Evolutionary conservation across 37 sponge, comb jelly and placozoan species (phyloP).

Genomic region (Beroe ovata): DNA sequence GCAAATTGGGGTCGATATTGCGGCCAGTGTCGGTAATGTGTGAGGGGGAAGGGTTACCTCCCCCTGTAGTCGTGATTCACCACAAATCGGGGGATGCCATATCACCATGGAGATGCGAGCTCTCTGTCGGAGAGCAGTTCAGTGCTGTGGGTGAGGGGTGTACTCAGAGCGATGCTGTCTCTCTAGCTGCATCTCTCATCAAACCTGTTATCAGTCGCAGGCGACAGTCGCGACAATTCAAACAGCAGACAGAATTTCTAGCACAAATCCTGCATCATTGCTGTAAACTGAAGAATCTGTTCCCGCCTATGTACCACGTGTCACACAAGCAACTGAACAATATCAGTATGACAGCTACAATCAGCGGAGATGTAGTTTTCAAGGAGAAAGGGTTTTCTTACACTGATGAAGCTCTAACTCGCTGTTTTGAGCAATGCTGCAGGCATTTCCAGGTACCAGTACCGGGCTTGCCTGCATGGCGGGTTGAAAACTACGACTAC

Average conservation of each 20-base stretch:
- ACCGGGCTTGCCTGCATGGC: background rate
- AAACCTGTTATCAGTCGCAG: background rate
- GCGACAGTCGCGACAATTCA: background rate
- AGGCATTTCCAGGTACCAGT: conserved; percentile 8
- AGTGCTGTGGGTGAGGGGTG: conserved; percentile 25
- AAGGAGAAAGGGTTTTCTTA: background rate
- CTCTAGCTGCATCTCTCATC: background rate
- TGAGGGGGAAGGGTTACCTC: background rate
- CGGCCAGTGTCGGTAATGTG: background rate
- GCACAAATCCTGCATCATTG: background rate
- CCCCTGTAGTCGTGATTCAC: background rate
- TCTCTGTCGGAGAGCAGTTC: conserved; percentile 1
- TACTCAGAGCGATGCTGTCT: conserved; percentile 1
- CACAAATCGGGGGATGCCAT: background rate
- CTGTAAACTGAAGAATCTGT: background rate
- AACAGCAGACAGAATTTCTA: conserved; percentile 14
- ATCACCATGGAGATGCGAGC: conserved; percentile 15
- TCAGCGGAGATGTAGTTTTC: background rate
- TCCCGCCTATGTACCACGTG: conserved; percentile 1
- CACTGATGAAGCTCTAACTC: background rate
- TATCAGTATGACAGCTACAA: background rate
- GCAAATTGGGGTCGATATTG: background rate
- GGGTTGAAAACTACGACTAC: background rate
- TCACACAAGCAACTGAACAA: background rate
- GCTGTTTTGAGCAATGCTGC: conserved; percentile 7